Evolutionary conservation across 2,113 vertebrate species (phyloP), one percentile per base, ranked within the genome.

Genomic region (Actenoides hombroni): DNA sequence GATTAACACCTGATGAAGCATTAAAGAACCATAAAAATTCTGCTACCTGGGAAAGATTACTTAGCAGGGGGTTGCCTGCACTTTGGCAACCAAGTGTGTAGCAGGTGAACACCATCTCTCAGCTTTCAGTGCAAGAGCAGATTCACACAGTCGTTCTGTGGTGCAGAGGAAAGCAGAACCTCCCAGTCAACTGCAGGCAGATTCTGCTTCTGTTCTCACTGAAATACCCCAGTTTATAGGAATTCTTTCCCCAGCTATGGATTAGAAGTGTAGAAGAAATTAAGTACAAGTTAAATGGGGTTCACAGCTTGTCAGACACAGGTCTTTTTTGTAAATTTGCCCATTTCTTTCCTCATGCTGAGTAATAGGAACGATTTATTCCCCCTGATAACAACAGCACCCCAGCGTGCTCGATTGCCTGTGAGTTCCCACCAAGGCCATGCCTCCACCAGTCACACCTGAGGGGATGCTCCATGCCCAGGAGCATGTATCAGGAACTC

Each of bases 1-100:
- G 63, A 93, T 96, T 96, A 94, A 86, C 71, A 86, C 76, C 76
- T 88, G 92, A 96, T 95, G 88, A 94, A 88, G 88, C 94, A 93
- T 81, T 92, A 90, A 90, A 90, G 76, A 80, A 48, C 26, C 46
- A 96, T 92, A 92, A 92, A 96, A 95, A 86, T 57, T 94, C 69
- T 96, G 42, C 77, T 96, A 63, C 92, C 83, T 94, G 53, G 80
- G 73, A 95, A 92, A 48, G 54, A 95, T 86, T 83, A 54, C 79
- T 93, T 90, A 95, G 46, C 46, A 29, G 57, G 67, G 88, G 64
- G 33, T 29, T 95, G 79, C 35, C 56, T 88, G 51, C 56, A 18
- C 56, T 93, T 88, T 88, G 82, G 71, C 85, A 90, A 85, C 83
- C 48, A 88, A 86, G 73, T 8, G 20, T 69, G 56, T 33, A 77